A percentile compares a stretch with the other conserved stretches of the same genome.
phyloP scores from a whole-genome alignment of 2,888 invertebrate genomes.

The Melangyna quadrimaculata region DNA sequence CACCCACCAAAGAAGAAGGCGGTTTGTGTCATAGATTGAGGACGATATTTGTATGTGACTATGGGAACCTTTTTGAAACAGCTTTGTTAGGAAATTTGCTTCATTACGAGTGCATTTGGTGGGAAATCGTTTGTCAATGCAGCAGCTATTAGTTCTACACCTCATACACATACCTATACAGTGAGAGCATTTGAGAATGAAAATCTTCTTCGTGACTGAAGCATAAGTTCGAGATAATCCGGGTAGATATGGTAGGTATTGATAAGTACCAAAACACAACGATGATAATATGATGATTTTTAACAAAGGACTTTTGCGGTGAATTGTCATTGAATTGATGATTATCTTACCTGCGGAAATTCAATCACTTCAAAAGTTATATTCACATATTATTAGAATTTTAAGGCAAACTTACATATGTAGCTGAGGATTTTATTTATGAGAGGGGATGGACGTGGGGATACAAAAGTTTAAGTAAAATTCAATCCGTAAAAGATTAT shows the following conservation, averaged over 20 bases:
- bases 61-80: constrained; percentile 20
- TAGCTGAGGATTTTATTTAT: too few relatives aligned
- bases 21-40: background rate
- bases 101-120: constrained; percentile 29
- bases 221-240: background rate
- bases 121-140: constrained; percentile 29
- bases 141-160: background rate
- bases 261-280: background rate
- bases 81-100: constrained; percentile 35
- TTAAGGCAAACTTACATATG: background rate
- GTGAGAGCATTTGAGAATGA: constrained; percentile 9
- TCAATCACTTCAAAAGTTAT: background rate
- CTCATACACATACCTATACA: background rate
- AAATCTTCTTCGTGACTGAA: background rate
- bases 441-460: too few relatives aligned
- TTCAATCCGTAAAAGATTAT: too few relatives aligned
- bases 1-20: background rate
- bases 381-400: background rate
- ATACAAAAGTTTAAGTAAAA: too few relatives aligned
- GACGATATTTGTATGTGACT: constrained; percentile 11
- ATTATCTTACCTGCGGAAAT: background rate
- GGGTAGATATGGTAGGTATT: constrained; percentile 14
- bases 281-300: background rate
- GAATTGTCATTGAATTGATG: constrained; percentile 8
- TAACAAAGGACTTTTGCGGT: background rate